Percentiles rank a stretch among this genome's conserved stretches.
Evolutionary conservation across 2,888 invertebrate species (phyloP).

Genomic region (Zonitis immaculata): DNA sequence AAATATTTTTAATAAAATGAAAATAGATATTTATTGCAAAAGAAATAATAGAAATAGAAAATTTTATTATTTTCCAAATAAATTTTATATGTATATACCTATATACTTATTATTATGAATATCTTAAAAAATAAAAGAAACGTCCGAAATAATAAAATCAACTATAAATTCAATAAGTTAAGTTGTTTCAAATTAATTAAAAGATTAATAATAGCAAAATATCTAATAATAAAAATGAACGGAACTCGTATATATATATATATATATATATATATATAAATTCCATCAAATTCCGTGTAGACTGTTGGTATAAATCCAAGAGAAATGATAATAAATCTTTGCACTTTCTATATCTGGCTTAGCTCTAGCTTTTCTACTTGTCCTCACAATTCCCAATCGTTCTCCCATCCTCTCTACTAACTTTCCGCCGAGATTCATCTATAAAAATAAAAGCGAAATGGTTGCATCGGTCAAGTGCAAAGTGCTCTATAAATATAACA

Average conservation of each 20-base stretch:
- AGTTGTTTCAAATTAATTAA: not conserved
- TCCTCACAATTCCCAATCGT: constrained; percentile 6
- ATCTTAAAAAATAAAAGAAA: too few relatives aligned
- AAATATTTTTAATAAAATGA: too few relatives aligned
- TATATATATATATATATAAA: not conserved
- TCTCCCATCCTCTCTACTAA: not conserved
- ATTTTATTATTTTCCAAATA: too few relatives aligned
- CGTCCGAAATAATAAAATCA: not conserved
- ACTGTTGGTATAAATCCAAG: not conserved
- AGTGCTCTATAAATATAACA: not conserved
- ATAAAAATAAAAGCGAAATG: constrained; percentile 1
- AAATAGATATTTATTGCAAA: too few relatives aligned
- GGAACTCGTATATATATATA: not conserved
- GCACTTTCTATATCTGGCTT: constrained; percentile 7
- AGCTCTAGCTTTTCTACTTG: constrained; percentile 5
- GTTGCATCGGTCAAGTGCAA: not conserved
- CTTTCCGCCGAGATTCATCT: constrained; percentile 10
- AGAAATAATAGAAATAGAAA: too few relatives aligned
- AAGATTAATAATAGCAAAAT: not conserved
- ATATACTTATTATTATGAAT: too few relatives aligned
- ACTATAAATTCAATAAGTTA: not conserved
- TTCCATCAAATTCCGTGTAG: constrained; percentile 2
- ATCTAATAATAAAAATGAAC: constrained; percentile 1
- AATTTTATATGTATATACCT: too few relatives aligned
- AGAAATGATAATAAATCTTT: constrained; percentile 6